A percentile compares a stretch with the other conserved stretches of the same genome.
Conservation (phyloP, 1,140 invertebrate species). For the Drosophila punjabiensis region DNA sequence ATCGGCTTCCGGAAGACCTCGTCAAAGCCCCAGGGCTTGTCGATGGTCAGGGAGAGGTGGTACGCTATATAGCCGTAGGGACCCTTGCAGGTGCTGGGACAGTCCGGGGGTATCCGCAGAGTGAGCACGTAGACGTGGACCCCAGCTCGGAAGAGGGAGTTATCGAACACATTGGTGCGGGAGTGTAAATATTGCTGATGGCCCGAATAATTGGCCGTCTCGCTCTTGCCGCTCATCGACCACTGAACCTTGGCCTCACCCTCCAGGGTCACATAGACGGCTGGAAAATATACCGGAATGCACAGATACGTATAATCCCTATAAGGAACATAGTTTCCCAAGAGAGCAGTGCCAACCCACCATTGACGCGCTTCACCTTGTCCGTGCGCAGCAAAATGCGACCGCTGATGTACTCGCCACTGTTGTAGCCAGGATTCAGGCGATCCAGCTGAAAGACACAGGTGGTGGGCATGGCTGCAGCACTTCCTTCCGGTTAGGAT, state of each 20-base stretch:
- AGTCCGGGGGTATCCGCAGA: constrained; percentile 86
- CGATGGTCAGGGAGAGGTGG: constrained; percentile 89
- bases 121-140: constrained; percentile 86
- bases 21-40: constrained; percentile 92
- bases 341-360: constrained; percentile 41
- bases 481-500: constrained; percentile 8
- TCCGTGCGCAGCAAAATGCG: constrained; percentile 77
- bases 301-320: neutral
- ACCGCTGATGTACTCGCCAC: constrained; percentile 80
- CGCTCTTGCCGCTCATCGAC: constrained; percentile 82
- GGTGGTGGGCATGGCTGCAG: constrained; percentile 72
- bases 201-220: constrained; percentile 80
- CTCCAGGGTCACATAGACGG: constrained; percentile 80
- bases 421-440: constrained; percentile 77
- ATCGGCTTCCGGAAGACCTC: constrained; percentile 90
- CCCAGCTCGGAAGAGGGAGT: constrained; percentile 86
- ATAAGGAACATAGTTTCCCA: neutral
- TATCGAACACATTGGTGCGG: constrained; percentile 82
- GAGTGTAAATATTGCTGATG: constrained; percentile 82
- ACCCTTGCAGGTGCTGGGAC: constrained; percentile 90
- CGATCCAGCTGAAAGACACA: constrained; percentile 83
- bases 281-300: constrained; percentile 33
- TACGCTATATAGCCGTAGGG: constrained; percentile 90
- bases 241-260: constrained; percentile 83
- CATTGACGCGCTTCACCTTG: constrained; percentile 81